Evolutionary conservation across 2,113 vertebrate species (phyloP).

Genomic region (Pica pica): DNA sequence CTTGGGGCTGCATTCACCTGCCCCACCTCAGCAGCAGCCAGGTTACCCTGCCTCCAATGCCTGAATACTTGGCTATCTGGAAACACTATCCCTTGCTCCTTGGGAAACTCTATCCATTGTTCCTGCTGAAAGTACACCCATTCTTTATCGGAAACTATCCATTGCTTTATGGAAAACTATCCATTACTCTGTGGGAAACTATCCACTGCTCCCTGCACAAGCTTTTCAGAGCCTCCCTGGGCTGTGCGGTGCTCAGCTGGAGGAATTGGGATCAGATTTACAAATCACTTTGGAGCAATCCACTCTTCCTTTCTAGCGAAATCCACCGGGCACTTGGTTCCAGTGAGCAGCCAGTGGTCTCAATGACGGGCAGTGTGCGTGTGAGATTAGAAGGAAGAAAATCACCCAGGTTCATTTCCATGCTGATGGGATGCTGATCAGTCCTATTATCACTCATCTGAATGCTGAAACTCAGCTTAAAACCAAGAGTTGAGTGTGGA

Average conservation of each 20-base stretch:
- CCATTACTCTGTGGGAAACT: neutral
- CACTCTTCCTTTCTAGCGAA: neutral
- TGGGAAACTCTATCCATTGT: neutral
- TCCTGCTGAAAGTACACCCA: neutral
- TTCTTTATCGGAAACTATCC: neutral
- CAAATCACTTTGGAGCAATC: neutral
- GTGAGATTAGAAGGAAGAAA: neutral
- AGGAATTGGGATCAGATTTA: neutral
- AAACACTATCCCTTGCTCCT: neutral
- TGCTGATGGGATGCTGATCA: neutral
- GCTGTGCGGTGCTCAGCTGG: neutral
- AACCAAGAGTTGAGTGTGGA: neutral
- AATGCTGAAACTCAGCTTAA: neutral
- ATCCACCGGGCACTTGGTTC: accelerated
- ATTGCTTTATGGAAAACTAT: neutral
- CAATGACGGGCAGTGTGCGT: accelerated
- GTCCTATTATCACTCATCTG: neutral
- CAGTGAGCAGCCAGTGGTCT: neutral
- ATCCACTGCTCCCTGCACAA: neutral
- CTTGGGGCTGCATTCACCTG: neutral
- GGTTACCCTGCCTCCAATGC: accelerated
- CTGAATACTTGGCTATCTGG: accelerated
- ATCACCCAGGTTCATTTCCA: neutral
- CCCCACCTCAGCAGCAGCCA: neutral
- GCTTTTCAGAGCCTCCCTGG: neutral